Conservation (phyloP, 2,797 vertebrate genomes). For the Hapalemur alaotrensis region DNA sequence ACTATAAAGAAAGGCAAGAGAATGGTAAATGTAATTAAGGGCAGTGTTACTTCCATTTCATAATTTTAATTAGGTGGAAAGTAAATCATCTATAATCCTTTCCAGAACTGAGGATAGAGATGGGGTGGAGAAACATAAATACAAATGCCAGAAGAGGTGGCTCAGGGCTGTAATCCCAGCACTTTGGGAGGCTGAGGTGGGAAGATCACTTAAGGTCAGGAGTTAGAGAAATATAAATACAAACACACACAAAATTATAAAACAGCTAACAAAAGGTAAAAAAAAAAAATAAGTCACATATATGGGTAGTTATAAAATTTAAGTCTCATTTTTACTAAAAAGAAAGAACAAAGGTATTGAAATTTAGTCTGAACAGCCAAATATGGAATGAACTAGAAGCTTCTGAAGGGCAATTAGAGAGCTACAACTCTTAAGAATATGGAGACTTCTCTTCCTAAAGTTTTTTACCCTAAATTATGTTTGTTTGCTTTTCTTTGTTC, state of each 20-base stretch:
- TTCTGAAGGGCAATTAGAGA: background rate
- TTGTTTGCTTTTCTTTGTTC: slow-evolving; percentile 17
- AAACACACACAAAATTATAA: background rate
- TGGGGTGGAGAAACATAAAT: background rate
- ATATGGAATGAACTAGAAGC: background rate
- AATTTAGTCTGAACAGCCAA: background rate
- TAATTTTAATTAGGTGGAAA: slow-evolving; percentile 25
- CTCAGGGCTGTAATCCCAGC: background rate
- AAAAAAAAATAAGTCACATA: background rate
- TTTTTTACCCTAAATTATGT: background rate
- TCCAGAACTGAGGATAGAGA: background rate
- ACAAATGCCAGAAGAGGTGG: background rate
- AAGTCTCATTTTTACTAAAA: background rate
- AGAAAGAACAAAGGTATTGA: background rate
- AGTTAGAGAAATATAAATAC: background rate
- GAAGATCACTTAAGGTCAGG: background rate
- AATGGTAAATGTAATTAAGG: background rate
- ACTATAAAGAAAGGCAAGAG: background rate
- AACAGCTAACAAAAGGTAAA: background rate
- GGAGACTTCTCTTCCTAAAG: background rate
- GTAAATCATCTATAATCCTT: background rate
- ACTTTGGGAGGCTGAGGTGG: background rate
- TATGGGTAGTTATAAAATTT: background rate
- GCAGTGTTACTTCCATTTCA: background rate
- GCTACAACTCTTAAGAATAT: background rate